These are phyloP conservation scores for Sogatella furcifera DNA, from an alignment of 1,140 invertebrate genomes.

Conservation along the genomic window DNA sequence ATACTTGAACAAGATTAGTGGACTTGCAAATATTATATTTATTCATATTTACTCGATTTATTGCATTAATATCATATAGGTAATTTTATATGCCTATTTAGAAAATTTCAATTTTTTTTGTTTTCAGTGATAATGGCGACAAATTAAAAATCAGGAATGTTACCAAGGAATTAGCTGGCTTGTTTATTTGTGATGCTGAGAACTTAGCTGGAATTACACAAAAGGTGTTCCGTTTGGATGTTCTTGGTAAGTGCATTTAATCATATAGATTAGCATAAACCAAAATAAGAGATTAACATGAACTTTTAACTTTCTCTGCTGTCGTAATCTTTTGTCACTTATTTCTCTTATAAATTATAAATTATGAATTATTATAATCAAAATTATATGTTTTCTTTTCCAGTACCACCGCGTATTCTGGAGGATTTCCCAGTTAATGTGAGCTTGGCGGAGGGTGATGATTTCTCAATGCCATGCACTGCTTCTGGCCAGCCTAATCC, in stretches of 20 bases:
- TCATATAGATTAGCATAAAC: too few relatives aligned
- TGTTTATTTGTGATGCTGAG: slow-evolving; percentile 40
- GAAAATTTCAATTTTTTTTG: too few relatives aligned
- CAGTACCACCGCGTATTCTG: slow-evolving; percentile 30
- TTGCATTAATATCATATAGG: too few relatives aligned
- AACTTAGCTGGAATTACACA: slow-evolving; percentile 42
- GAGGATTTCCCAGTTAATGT: slow-evolving; percentile 20
- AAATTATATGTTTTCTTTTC: slow-evolving; percentile 10
- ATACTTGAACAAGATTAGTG: too few relatives aligned
- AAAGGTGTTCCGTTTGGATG: slow-evolving; percentile 39
- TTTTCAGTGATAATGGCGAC: slow-evolving; percentile 5
- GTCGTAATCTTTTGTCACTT: too few relatives aligned
- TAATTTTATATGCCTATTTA: too few relatives aligned
- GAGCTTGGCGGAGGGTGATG: slow-evolving; percentile 25
- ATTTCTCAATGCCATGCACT: slow-evolving; percentile 31
- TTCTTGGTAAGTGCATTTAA: slow-evolving; percentile 35
- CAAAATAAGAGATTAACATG: too few relatives aligned
- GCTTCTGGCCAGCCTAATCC: slow-evolving; percentile 34
- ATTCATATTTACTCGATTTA: too few relatives aligned
- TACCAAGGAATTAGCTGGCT: slow-evolving; percentile 21
- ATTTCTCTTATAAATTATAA: too few relatives aligned
- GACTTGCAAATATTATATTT: too few relatives aligned
- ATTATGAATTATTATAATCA: too few relatives aligned
- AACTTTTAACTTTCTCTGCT: too few relatives aligned
- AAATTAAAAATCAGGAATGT: slow-evolving; percentile 19